A percentile compares a stretch with the other conserved stretches of the same genome.
Conservation (phyloP, 2,888 invertebrate species). For the Trissolcus brochymenae region DNA sequence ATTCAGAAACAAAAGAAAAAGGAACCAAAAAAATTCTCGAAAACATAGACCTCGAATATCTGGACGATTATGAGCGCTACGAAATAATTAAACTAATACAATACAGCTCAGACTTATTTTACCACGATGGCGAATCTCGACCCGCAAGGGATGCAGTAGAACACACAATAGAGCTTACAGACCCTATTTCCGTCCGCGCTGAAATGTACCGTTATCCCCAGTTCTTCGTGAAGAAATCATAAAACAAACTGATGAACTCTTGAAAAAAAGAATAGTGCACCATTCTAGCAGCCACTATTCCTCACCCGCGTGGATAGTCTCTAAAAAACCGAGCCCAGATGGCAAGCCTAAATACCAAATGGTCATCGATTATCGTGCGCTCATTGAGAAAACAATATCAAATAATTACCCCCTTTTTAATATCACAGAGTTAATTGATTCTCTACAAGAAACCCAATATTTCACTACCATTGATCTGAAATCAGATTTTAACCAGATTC, state of each 20-base stretch:
- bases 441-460: constrained; percentile 35
- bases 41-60: too few species aligned
- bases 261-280: background rate
- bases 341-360: constrained; percentile 24
- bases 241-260: background rate
- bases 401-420: constrained; percentile 44
- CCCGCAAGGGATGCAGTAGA: background rate
- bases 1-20: too few species aligned
- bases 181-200: background rate
- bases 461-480: constrained; percentile 46
- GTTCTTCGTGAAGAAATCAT: background rate
- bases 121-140: too few species aligned
- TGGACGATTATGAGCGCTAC: too few species aligned
- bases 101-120: too few species aligned
- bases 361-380: constrained; percentile 36
- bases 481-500: constrained; percentile 42
- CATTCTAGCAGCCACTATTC: background rate
- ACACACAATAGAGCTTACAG: background rate
- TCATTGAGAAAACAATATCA: constrained; percentile 41
- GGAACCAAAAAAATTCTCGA: too few species aligned
- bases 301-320: constrained; percentile 33
- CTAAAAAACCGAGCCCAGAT: constrained; percentile 36
- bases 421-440: constrained; percentile 43
- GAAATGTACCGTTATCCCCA: background rate
- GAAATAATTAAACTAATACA: too few species aligned